Conservation (phyloP, 1,140 invertebrate genomes). For the Aporrectodea caliginosa region DNA sequence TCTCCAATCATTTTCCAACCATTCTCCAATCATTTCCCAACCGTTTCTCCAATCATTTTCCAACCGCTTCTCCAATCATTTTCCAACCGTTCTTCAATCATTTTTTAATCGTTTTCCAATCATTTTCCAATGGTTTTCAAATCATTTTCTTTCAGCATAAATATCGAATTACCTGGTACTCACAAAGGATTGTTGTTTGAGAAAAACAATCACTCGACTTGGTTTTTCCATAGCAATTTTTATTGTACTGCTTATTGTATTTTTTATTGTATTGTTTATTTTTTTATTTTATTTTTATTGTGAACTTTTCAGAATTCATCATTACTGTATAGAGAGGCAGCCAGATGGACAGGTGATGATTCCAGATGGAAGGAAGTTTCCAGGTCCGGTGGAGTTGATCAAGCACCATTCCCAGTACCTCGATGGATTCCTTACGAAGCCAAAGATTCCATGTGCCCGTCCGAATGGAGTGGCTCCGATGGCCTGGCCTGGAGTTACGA, state of each 20-base stretch:
- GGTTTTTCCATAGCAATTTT: not conserved
- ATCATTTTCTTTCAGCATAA: too few relatives aligned
- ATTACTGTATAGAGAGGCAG: slow-evolving; percentile 54
- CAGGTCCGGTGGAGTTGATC: slow-evolving; percentile 52
- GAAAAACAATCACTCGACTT: too few relatives aligned
- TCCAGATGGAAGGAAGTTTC: slow-evolving; percentile 46
- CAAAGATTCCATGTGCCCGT: slow-evolving; percentile 49
- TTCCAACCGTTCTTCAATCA: too few relatives aligned
- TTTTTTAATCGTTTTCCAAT: too few relatives aligned
- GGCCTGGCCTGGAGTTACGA: slow-evolving; percentile 56
- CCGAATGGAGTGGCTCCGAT: slow-evolving; percentile 48
- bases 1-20: too few relatives aligned
- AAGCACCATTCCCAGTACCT: slow-evolving; percentile 43
- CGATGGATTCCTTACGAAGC: slow-evolving; percentile 51
- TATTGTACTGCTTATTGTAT: not conserved
- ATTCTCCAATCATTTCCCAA: too few relatives aligned
- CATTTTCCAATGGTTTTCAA: too few relatives aligned
- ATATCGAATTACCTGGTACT: too few relatives aligned
- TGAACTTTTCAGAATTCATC: slow-evolving; percentile 44
- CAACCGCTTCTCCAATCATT: too few relatives aligned
- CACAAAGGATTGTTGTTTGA: too few relatives aligned
- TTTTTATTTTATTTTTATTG: not conserved
- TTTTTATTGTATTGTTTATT: not conserved
- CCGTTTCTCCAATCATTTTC: too few relatives aligned
- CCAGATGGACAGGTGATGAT: slow-evolving; percentile 52